Percentiles rank a stretch among this genome's conserved stretches.
Evolutionary conservation across 2,113 vertebrate genomes (phyloP).

Genomic region (Odocoileus virginianus): DNA sequence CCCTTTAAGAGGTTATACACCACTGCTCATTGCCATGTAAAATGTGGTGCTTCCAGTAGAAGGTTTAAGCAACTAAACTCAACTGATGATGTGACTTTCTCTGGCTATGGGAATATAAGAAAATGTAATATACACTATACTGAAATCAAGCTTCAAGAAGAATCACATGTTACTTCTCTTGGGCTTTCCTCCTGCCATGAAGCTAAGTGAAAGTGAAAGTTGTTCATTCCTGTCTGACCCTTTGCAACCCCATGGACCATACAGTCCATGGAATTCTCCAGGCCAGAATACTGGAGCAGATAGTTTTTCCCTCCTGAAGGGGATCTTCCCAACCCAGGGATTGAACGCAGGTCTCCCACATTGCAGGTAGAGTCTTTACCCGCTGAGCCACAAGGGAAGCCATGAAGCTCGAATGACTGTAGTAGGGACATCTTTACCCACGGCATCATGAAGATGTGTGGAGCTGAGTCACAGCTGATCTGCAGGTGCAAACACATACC

Average conservation of each 20-base stretch:
- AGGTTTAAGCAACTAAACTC: background rate
- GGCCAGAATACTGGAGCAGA: background rate
- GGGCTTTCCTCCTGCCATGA: background rate
- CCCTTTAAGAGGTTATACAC: background rate
- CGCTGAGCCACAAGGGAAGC: background rate
- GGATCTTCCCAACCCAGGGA: background rate
- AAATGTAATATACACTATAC: background rate
- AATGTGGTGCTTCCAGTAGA: background rate
- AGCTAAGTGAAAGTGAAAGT: background rate
- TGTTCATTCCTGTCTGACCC: background rate
- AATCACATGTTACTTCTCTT: background rate
- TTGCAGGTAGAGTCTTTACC: background rate
- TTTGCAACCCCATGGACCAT: background rate
- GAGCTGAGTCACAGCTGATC: background rate
- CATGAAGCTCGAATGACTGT: background rate
- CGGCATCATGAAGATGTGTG: accelerated
- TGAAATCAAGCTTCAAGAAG: background rate
- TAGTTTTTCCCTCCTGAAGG: background rate
- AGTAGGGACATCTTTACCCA: background rate
- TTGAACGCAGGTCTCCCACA: accelerated
- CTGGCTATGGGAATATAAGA: background rate
- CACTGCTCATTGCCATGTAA: too few relatives aligned
- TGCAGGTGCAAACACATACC: background rate
- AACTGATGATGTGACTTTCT: background rate
- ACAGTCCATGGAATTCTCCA: background rate